Conservation (phyloP, 2,113 vertebrate genomes). For the Chloropsis hardwickii region DNA sequence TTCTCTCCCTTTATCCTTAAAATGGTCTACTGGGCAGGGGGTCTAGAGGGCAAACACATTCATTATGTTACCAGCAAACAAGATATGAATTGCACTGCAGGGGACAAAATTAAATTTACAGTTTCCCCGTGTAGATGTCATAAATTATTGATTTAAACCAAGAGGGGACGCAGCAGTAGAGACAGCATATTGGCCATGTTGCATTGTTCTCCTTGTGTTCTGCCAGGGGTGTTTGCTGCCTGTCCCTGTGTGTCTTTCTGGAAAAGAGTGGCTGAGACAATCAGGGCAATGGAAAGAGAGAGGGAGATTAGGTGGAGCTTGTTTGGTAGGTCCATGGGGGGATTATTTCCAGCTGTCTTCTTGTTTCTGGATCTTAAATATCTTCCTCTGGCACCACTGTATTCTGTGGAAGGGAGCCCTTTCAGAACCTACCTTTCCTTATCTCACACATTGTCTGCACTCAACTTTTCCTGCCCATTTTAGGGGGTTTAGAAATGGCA, state of each 20-base stretch:
- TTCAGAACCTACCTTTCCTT: not conserved
- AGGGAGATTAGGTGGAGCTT: not conserved
- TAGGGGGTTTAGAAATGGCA: not conserved
- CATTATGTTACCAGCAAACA: constrained; percentile 76
- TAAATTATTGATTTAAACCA: constrained; percentile 80
- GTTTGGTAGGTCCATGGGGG: not conserved
- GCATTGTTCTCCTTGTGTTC: not conserved
- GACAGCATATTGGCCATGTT: not conserved
- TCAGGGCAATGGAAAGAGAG: not conserved
- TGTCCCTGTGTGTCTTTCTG: not conserved
- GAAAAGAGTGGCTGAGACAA: not conserved
- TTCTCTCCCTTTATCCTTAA: constrained; percentile 74
- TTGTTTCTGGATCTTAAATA: not conserved
- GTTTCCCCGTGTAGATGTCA: constrained; percentile 78
- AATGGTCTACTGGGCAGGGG: constrained; percentile 70
- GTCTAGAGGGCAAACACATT: constrained; percentile 77
- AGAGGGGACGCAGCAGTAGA: constrained; percentile 59
- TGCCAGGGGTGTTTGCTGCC: not conserved
- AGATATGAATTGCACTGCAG: constrained; percentile 74
- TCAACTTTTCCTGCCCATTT: not conserved
- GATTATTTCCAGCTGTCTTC: not conserved
- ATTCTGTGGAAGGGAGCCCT: not conserved
- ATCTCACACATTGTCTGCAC: rapidly evolving
- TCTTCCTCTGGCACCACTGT: not conserved
- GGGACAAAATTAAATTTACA: constrained; percentile 82